These are phyloP conservation scores for Strigamia crassipes DNA, from an alignment of 2,888 invertebrate genomes.

Conservation along the genomic window DNA sequence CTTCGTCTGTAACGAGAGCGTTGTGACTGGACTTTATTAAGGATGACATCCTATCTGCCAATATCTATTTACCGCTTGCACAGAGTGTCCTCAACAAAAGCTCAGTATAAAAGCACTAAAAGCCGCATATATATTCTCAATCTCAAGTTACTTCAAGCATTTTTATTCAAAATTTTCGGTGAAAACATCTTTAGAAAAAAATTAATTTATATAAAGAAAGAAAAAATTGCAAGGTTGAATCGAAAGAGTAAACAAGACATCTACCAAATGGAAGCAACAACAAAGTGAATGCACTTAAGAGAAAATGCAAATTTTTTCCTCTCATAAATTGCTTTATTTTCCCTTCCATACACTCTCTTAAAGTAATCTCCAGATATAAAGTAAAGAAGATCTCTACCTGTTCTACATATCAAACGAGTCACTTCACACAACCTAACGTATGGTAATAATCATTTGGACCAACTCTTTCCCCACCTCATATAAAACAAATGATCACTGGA, in stretches of 20 bases:
- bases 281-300: slow-evolving; percentile 2
- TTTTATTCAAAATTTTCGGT: background rate
- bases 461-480: too few relatives aligned
- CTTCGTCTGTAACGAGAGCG: background rate
- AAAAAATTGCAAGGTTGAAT: background rate
- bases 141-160: background rate
- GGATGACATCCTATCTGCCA: background rate
- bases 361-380: slow-evolving; percentile 1
- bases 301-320: slow-evolving; percentile 7
- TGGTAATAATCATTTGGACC: background rate
- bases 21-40: background rate
- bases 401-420: background rate
- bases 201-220: background rate
- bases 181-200: too few relatives aligned
- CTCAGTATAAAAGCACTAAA: background rate
- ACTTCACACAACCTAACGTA: background rate
- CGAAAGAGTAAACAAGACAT: background rate
- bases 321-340: slow-evolving; percentile 7
- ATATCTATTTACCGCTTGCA: background rate
- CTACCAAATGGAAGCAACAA: background rate
- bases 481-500: too few relatives aligned
- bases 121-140: background rate
- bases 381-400: background rate
- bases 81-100: background rate
- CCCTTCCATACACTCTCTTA: background rate